phyloP scores from a whole-genome alignment of 1,140 invertebrate species.

The Meloidogyne hapla region DNA sequence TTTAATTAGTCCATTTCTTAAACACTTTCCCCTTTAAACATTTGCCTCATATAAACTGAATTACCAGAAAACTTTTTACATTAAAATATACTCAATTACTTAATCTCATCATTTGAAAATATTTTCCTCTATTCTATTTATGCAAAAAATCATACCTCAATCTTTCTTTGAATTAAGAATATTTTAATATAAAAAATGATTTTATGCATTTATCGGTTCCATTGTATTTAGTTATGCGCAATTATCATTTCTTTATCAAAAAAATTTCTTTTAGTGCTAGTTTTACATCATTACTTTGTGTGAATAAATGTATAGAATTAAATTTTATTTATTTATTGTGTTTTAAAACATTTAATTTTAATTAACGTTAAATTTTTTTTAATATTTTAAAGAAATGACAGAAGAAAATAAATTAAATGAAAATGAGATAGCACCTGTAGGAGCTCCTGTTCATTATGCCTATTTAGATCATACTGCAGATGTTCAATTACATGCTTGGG shows the following conservation, averaged over 20 bases:
- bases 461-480: slow-evolving; percentile 93
- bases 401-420: background rate
- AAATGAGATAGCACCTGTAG: background rate
- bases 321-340: background rate
- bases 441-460: slow-evolving; percentile 47
- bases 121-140: background rate
- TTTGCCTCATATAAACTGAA: background rate
- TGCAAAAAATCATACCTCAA: background rate
- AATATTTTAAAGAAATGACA: background rate
- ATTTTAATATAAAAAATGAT: background rate
- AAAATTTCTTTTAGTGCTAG: background rate
- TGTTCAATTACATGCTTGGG: slow-evolving; percentile 92
- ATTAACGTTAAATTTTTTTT: background rate
- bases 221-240: background rate
- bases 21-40: background rate
- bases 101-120: background rate
- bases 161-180: background rate
- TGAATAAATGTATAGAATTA: slow-evolving; percentile 3
- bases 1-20: background rate
- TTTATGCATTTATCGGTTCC: background rate
- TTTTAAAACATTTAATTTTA: background rate
- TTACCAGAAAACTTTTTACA: background rate
- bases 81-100: background rate
- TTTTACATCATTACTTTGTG: background rate
- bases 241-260: background rate